Evolutionary conservation across 1,140 invertebrate species (phyloP).

Genomic region (Nylanderia fulva): DNA sequence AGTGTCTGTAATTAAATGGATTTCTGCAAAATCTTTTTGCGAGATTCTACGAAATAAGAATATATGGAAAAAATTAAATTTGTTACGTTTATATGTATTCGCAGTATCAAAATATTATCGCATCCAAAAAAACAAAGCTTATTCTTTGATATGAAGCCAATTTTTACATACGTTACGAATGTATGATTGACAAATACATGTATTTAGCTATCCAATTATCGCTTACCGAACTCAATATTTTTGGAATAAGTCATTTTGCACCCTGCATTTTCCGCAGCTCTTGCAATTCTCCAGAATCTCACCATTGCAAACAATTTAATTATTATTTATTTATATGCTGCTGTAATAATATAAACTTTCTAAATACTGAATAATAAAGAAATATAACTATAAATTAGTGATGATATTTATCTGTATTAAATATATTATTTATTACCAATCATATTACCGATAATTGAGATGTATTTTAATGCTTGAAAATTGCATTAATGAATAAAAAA

Average conservation of each 20-base stretch:
- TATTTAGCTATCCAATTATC: constrained; percentile 68
- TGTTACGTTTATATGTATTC: background rate
- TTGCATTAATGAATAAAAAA: no score
- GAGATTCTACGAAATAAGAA: background rate
- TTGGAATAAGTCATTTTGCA: constrained; percentile 9
- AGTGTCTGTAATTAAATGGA: background rate
- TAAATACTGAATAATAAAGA: no score
- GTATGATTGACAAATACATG: constrained; percentile 54
- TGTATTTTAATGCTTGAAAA: no score
- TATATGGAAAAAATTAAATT: background rate
- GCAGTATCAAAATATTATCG: background rate
- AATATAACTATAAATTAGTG: no score
- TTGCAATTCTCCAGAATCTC: constrained; percentile 1
- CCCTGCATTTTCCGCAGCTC: background rate
- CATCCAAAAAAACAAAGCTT: background rate
- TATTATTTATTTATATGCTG: background rate
- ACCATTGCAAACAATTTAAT: background rate
- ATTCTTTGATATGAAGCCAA: background rate
- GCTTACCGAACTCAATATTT: background rate
- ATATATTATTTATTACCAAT: no score
- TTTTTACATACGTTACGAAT: constrained; percentile 14
- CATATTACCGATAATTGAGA: no score
- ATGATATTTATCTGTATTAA: no score
- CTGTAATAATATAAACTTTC: background rate
- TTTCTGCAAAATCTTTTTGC: no score